phyloP scores from a whole-genome alignment of 2,888 invertebrate genomes.

The Chrysodeixis includens region DNA sequence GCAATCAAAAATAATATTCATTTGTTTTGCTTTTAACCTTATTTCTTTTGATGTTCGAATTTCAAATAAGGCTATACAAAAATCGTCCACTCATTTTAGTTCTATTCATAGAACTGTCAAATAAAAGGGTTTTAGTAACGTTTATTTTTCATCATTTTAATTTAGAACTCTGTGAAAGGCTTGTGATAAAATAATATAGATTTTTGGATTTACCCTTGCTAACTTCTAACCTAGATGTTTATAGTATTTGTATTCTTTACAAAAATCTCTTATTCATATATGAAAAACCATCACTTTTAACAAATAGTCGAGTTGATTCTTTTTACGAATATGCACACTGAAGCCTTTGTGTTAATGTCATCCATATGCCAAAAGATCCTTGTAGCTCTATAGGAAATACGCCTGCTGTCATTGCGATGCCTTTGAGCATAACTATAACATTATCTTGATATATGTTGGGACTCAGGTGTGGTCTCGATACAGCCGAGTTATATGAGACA shows the following conservation, averaged over 20 bases:
- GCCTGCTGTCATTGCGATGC: not conserved
- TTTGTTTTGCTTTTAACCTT: not conserved
- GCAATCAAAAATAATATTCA: not conserved
- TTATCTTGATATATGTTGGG: constrained; percentile 57
- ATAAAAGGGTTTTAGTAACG: not conserved
- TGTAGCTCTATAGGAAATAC: no score
- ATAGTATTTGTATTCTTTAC: no score
- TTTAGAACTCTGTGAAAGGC: not conserved
- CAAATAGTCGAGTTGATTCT: no score
- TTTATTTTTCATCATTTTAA: not conserved
- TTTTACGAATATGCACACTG: no score
- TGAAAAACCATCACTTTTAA: no score
- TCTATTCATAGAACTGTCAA: not conserved
- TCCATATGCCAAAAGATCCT: no score
- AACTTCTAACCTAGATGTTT: no score
- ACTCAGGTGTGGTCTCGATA: constrained; percentile 55
- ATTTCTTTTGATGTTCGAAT: not conserved
- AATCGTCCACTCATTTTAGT: not conserved
- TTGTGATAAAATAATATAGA: no score
- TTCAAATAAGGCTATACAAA: not conserved
- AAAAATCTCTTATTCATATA: no score
- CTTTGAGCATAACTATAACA: constrained; percentile 42
- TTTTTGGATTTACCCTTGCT: no score
- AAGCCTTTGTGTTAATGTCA: no score
- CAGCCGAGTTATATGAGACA: constrained; percentile 59